Percentiles rank a stretch among this genome's conserved stretches.
Conservation (phyloP, 1,140 invertebrate species). For the Anastrepha obliqua region DNA sequence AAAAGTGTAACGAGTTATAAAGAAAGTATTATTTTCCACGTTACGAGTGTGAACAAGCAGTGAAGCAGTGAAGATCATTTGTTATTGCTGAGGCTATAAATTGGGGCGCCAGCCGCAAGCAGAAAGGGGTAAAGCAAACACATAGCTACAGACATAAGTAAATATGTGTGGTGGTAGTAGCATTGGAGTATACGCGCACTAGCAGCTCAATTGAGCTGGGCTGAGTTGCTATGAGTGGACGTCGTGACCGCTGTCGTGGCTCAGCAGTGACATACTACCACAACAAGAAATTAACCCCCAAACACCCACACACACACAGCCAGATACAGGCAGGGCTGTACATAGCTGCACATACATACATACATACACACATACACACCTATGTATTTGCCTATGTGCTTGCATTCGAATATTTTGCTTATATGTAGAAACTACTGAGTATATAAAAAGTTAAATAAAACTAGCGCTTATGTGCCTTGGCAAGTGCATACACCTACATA, state of each 20-base stretch:
- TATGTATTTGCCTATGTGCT: background rate
- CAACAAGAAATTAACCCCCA: constrained; percentile 17
- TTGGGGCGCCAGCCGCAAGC: background rate
- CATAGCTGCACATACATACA: background rate
- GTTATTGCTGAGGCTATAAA: background rate
- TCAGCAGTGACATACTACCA: constrained; percentile 20
- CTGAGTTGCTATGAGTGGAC: background rate
- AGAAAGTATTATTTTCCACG: background rate
- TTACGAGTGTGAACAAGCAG: background rate
- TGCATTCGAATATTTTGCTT: background rate
- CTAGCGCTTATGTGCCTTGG: too few species aligned
- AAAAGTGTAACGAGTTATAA: background rate
- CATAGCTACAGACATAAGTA: background rate
- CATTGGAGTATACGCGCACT: background rate
- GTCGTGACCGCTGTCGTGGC: constrained; percentile 11
- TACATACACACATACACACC: background rate
- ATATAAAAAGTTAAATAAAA: too few species aligned
- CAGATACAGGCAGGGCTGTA: background rate
- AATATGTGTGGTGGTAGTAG: background rate
- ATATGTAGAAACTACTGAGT: too few species aligned
- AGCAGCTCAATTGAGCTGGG: background rate
- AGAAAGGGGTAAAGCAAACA: constrained; percentile 19
- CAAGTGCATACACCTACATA: too few species aligned
- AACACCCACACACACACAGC: background rate
- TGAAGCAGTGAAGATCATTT: background rate